phyloP scores from a whole-genome alignment of 2,888 invertebrate genomes.

The Dasysyrphus albostriatus region DNA sequence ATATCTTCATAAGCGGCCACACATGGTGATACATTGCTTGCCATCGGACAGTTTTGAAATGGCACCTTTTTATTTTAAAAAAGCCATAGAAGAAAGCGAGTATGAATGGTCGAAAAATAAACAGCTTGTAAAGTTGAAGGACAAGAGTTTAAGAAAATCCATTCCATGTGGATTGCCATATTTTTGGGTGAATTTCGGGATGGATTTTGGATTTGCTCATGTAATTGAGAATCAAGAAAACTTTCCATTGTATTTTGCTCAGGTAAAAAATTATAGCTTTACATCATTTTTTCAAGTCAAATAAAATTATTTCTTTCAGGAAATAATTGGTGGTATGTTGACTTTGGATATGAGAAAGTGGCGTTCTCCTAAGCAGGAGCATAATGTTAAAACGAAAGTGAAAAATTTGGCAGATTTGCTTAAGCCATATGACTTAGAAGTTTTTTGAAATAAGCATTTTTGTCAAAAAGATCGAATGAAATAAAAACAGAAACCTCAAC shows the following conservation, averaged over 20 bases:
- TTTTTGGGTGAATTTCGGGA: conserved; percentile 97
- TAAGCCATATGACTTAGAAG: conserved; percentile 87
- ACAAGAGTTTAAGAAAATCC: conserved; percentile 90
- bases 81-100: conserved; percentile 97
- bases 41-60: conserved; percentile 93
- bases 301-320: conserved; percentile 85
- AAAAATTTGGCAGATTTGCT: conserved; percentile 89
- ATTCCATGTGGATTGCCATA: conserved; percentile 98
- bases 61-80: conserved; percentile 98
- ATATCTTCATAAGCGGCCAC: conserved; percentile 89
- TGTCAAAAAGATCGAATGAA: background rate
- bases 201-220: conserved; percentile 96
- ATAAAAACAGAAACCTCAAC: background rate
- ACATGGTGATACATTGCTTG: conserved; percentile 95
- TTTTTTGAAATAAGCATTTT: background rate
- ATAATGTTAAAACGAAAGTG: conserved; percentile 86
- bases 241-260: conserved; percentile 95
- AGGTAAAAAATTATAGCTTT: conserved; percentile 85
- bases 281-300: too few relatives aligned
- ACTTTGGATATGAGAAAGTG: conserved; percentile 93
- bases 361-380: conserved; percentile 91
- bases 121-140: conserved; percentile 90
- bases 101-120: conserved; percentile 98
- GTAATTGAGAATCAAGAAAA: conserved; percentile 96
- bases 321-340: conserved; percentile 97